phyloP scores from a whole-genome alignment of 2,113 vertebrate genomes.

The Ia io region DNA sequence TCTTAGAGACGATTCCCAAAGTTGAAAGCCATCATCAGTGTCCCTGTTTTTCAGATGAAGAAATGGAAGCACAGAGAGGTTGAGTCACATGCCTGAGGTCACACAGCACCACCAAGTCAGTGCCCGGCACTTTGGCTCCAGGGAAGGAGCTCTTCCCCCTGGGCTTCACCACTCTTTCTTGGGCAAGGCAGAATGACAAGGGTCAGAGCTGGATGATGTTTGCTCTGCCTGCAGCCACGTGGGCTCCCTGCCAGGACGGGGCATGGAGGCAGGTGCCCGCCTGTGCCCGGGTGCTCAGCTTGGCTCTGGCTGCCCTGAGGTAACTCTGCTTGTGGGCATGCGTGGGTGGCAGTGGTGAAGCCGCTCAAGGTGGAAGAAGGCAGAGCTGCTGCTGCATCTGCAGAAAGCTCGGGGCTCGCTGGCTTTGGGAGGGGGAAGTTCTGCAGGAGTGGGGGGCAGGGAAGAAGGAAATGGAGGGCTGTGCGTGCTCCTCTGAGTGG shows the following conservation, averaged over 20 bases:
- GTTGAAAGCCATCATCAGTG: neutral
- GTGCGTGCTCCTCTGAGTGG: accelerated
- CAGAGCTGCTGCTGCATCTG: neutral
- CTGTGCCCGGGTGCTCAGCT: neutral
- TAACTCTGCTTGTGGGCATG: slow-evolving; percentile 14
- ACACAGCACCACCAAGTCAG: neutral
- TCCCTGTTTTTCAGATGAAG: neutral
- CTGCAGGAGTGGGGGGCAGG: neutral
- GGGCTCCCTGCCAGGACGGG: neutral
- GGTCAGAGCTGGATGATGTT: neutral
- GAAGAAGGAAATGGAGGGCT: neutral
- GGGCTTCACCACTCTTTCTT: neutral
- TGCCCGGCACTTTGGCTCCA: neutral
- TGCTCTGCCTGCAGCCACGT: neutral
- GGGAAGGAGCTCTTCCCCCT: neutral
- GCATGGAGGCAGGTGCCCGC: neutral
- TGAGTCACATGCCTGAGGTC: neutral
- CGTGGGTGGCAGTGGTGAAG: neutral
- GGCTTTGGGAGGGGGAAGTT: neutral
- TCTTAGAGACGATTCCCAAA: neutral
- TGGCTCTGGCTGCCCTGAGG: neutral
- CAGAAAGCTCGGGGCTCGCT: neutral
- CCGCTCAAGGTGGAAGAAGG: neutral
- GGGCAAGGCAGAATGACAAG: neutral
- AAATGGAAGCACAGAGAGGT: neutral